These are phyloP conservation scores for Nephrocerus scutellatus DNA, from an alignment of 2,888 invertebrate genomes.

Conservation along the genomic window DNA sequence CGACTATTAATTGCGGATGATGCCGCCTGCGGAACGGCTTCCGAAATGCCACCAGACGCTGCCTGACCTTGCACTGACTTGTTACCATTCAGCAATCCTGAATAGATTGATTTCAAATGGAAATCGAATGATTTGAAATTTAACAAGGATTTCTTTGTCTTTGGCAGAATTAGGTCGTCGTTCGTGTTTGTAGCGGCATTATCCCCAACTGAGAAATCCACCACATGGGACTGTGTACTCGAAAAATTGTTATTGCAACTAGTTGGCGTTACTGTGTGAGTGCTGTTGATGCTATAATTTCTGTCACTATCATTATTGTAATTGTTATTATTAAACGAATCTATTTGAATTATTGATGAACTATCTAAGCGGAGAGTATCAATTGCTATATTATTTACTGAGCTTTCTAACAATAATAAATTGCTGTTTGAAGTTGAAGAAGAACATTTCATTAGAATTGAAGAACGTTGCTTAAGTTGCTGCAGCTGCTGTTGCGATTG, in stretches of 20 bases:
- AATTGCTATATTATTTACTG: constrained; percentile 22
- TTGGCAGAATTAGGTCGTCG: too few species aligned
- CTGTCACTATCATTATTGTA: constrained; percentile 22
- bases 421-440: constrained; percentile 24
- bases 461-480: constrained; percentile 18
- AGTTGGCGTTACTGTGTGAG: constrained; percentile 12
- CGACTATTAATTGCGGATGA: constrained; percentile 24
- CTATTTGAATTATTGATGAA: constrained; percentile 37
- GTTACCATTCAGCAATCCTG: constrained; percentile 36
- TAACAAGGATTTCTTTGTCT: constrained; percentile 35
- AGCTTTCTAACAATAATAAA: constrained; percentile 24
- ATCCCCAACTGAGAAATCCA: too few species aligned
- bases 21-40: constrained; percentile 1
- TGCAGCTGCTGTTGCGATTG: constrained; percentile 15
- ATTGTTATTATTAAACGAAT: constrained; percentile 36
- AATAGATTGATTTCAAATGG: constrained; percentile 44
- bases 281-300: constrained; percentile 20
- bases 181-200: too few species aligned
- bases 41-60: constrained; percentile 5
- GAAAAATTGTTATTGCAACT: constrained; percentile 11
- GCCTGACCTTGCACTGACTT: constrained; percentile 17
- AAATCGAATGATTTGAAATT: constrained; percentile 47
- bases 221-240: constrained; percentile 7
- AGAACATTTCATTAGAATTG: constrained; percentile 20
- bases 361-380: constrained; percentile 34